phyloP scores from a whole-genome alignment of 2,888 invertebrate genomes.

The Hypolimnas misippus region DNA sequence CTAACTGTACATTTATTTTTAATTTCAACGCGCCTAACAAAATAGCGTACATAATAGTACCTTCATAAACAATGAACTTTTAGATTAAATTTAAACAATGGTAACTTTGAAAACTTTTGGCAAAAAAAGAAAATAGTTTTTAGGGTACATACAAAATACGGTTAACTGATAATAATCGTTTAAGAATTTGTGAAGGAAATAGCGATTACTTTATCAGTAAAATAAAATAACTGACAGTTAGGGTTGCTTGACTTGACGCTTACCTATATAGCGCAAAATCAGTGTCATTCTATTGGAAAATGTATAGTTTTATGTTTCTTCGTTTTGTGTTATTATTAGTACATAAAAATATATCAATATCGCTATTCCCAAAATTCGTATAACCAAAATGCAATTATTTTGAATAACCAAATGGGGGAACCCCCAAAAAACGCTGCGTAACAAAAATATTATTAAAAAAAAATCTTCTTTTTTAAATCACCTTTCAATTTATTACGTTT shows the following conservation, averaged over 20 bases:
- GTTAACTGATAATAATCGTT: slow-evolving; percentile 20
- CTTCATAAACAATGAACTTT: slow-evolving; percentile 19
- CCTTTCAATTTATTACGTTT: background rate
- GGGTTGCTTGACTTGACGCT: too few relatives aligned
- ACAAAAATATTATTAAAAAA: slow-evolving; percentile 35
- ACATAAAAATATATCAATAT: too few relatives aligned
- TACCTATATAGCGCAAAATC: too few relatives aligned
- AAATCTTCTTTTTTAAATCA: background rate
- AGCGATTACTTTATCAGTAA: too few relatives aligned
- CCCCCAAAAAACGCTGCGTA: slow-evolving; percentile 16
- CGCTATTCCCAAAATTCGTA: background rate
- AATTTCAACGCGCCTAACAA: slow-evolving; percentile 1
- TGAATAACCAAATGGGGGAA: too few relatives aligned
- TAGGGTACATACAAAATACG: background rate
- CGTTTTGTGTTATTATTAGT: too few relatives aligned
- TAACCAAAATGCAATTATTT: slow-evolving; percentile 23
- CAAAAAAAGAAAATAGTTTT: slow-evolving; percentile 9
- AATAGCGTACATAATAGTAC: background rate
- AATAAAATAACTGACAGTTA: too few relatives aligned
- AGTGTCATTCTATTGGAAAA: too few relatives aligned
- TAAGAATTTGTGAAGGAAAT: background rate
- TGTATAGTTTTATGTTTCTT: too few relatives aligned
- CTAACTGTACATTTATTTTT: slow-evolving; percentile 6
- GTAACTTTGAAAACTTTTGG: slow-evolving; percentile 30
- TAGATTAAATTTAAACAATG: slow-evolving; percentile 31